phyloP scores from a whole-genome alignment of 2,888 invertebrate genomes.

The Heteromyza rotundicornis region DNA sequence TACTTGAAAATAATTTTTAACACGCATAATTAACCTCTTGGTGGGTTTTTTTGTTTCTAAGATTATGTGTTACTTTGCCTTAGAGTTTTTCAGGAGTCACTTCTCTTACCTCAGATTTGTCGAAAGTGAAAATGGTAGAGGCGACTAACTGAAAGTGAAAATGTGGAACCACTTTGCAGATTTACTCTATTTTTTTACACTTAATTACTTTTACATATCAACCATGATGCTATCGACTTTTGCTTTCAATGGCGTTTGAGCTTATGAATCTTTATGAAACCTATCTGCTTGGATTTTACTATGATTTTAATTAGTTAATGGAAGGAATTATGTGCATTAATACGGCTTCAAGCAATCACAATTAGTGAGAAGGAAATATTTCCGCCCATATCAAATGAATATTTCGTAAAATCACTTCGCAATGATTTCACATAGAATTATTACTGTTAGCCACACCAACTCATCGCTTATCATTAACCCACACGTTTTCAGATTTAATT shows the following conservation, averaged over 20 bases:
- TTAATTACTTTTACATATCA: too few relatives aligned
- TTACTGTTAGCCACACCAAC: too few relatives aligned
- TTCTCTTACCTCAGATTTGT: neutral
- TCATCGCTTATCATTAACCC: too few relatives aligned
- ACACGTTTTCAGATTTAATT: too few relatives aligned
- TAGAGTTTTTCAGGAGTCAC: neutral
- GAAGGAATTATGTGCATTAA: too few relatives aligned
- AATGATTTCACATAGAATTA: too few relatives aligned
- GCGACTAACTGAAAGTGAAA: neutral
- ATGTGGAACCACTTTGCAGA: neutral
- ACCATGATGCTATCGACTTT: neutral
- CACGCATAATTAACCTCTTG: neutral
- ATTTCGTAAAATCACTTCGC: neutral
- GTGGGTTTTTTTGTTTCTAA: neutral
- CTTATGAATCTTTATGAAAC: too few relatives aligned
- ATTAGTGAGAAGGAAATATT: neutral
- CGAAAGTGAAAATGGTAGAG: too few relatives aligned
- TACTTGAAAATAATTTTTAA: neutral
- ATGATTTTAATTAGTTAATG: too few relatives aligned
- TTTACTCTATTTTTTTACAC: neutral
- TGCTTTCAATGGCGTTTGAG: neutral
- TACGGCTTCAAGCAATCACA: too few relatives aligned
- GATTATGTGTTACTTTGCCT: neutral
- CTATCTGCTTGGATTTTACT: too few relatives aligned
- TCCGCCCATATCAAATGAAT: neutral